Evolutionary conservation across 1,140 invertebrate species (phyloP), one percentile per base, ranked within the genome.

Genomic region (Platyscapa corneri): DNA sequence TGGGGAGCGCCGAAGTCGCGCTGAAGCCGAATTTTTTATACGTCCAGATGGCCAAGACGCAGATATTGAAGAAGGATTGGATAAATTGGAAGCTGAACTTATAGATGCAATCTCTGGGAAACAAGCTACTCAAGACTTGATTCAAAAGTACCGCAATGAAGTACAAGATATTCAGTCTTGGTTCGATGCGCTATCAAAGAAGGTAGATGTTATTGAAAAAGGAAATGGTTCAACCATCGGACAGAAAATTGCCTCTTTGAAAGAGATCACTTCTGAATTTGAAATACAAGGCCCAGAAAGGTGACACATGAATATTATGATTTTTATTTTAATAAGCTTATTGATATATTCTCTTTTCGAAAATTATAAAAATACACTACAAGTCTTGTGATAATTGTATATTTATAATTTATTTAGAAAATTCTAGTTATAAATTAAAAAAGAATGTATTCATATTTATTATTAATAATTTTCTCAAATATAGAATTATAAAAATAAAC

Each of bases 121-220:
- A 92, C 95, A 96, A 89, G 93, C 94, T 14, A 95, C 96, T 34
- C 96, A 97, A 90, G 95, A 95, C 82, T 93, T 96, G 23, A 97
- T 98, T 64, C 96, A 97, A 86, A 95, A 96, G 78, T 98, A 97
- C 90, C 94, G 96, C 75, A 94, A 95, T 84, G 95, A 95, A 84
- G 95, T 97, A 79, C 95, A 96, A 88, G 95, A 96, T 79, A 95
- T 97, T 20, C 96, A 97, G 86, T 94, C 94, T 53, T 98, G 96
- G 96, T 96, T 98, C 87, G 97, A 98, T 88, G 94, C 94, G 6
- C 90, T 98, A 0, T 95, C 96, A 1, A 97, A 97, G 88, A 95
- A 96, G 88, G 95, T 97, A 88, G 97, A 98, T 89, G 94, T 95
- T 3, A 94, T 97, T 42, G 97, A 98, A 88, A 97, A 97, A 88